Evolutionary conservation across 2,113 vertebrate species (phyloP).

Genomic region (Austrofundulus limnaeus): DNA sequence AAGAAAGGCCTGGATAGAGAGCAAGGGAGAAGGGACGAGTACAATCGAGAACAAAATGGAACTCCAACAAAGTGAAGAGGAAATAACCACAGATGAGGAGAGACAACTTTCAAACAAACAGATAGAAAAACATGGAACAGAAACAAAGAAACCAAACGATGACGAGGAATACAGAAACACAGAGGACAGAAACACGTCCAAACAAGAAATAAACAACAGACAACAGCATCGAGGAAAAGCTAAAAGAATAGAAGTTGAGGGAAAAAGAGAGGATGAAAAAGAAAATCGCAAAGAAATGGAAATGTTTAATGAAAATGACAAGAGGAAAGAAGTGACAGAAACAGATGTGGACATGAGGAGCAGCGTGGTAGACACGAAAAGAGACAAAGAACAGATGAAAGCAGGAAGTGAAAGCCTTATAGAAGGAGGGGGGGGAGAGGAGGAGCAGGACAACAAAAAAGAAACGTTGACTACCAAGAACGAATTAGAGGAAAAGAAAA

Average conservation of each 20-base stretch:
- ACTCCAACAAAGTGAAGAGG: background rate
- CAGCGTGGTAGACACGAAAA: background rate
- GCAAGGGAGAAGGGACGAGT: background rate
- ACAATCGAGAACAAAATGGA: background rate
- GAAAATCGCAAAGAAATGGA: background rate
- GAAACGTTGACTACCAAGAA: background rate
- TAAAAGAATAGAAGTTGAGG: background rate
- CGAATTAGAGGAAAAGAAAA: constrained; percentile 3
- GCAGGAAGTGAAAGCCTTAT: background rate
- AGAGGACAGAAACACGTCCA: constrained; percentile 1
- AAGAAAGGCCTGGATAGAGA: background rate
- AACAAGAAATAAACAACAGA: background rate
- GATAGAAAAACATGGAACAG: background rate
- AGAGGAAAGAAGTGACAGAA: background rate
- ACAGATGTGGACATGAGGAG: background rate
- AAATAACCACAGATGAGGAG: background rate
- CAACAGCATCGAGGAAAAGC: background rate
- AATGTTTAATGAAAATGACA: background rate
- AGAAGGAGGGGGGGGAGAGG: background rate
- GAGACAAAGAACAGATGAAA: background rate
- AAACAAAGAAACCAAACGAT: background rate
- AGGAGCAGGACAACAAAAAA: background rate
- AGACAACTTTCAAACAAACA: background rate
- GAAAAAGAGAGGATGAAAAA: constrained; percentile 6
- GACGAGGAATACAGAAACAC: constrained; percentile 1